Evolutionary conservation across 2,113 vertebrate species (phyloP), one percentile per base, ranked within the genome.

Genomic region (Clarias gariepinus): DNA sequence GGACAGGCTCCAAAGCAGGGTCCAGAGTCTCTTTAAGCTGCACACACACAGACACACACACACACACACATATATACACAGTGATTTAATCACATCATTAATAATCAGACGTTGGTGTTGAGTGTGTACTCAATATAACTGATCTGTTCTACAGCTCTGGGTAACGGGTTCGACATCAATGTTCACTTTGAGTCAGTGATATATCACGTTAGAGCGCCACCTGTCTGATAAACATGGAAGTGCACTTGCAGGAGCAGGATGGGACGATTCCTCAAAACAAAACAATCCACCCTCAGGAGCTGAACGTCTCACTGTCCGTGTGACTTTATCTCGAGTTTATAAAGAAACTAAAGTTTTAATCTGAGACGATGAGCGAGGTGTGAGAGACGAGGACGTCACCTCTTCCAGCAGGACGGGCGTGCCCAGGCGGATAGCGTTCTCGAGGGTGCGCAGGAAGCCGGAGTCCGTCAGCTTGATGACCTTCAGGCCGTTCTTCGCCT

Each of bases 11-110:
- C 85, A 97, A 89, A 52, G 94, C 94, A 61, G 96, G 96, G 88
- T 98, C 96, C 69, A 98, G 87, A 9, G 68, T 95, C 91, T 97
- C 96, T 85, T 92, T 97, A 80, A 98, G 90, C 97, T 98, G 58
- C 69, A 87, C 87, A 91, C 76, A 89, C 82, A 86, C 8, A 83
- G 13, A 82, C 80, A 86, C 30, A 79, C 69, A 77, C 81, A 81
- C 53, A 73, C 28, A 76, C 19, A 66, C 52, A 60, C 33, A n/a
- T n/a, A n/a, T n/a, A n/a, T n/a, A 36, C 58, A 77, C 25, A 83
- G 11, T 47, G 11, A 74, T 74, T 52, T 4, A 25, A 47, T 47
- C 41, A 21, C 13, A 28, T 47, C n/a, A 16, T 68, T 30, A 64
- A 12, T 64, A n/a, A 0, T 28, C 63, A 28, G 12, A 64, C 25